Evolutionary conservation across 2,888 invertebrate species (phyloP).

Genomic region (Lasioglossum oenotherae): DNA sequence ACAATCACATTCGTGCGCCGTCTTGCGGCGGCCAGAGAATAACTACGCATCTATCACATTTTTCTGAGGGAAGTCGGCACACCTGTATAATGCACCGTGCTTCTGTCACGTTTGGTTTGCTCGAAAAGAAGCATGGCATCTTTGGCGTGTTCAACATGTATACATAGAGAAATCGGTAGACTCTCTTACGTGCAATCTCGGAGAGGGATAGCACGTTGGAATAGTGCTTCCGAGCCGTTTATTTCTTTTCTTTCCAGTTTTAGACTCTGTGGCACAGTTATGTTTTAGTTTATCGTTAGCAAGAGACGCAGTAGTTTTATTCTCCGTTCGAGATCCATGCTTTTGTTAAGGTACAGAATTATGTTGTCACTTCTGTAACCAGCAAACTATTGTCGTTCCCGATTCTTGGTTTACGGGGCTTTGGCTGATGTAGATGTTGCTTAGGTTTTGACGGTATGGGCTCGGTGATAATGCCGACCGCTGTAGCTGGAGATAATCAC

Average conservation of each 20-base stretch:
- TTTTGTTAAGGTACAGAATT: background rate
- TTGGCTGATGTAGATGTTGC: slow-evolving; percentile 76
- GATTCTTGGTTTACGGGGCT: slow-evolving; percentile 58
- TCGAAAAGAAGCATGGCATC: slow-evolving; percentile 29
- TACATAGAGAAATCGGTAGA: background rate
- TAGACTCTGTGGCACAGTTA: background rate
- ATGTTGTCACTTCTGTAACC: background rate
- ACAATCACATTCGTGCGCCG: too few species aligned
- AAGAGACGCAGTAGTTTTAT: background rate
- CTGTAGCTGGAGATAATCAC: slow-evolving; percentile 79
- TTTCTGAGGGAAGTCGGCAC: too few species aligned
- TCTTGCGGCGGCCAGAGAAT: too few species aligned
- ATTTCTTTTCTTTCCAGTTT: background rate
- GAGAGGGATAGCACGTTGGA: background rate
- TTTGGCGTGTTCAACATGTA: background rate
- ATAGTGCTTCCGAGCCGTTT: background rate
- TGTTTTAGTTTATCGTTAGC: background rate
- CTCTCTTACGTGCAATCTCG: background rate
- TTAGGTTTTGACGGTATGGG: slow-evolving; percentile 91
- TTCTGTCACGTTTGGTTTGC: background rate
- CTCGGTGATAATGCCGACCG: slow-evolving; percentile 88
- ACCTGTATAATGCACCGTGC: too few species aligned
- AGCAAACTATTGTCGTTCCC: slow-evolving; percentile 1
- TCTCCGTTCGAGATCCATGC: background rate
- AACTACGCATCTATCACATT: too few species aligned